Percentiles rank a stretch among this genome's conserved stretches.
These are phyloP conservation scores for Penaeus indicus DNA, from an alignment of 1,140 invertebrate species.

Conservation along the genomic window DNA sequence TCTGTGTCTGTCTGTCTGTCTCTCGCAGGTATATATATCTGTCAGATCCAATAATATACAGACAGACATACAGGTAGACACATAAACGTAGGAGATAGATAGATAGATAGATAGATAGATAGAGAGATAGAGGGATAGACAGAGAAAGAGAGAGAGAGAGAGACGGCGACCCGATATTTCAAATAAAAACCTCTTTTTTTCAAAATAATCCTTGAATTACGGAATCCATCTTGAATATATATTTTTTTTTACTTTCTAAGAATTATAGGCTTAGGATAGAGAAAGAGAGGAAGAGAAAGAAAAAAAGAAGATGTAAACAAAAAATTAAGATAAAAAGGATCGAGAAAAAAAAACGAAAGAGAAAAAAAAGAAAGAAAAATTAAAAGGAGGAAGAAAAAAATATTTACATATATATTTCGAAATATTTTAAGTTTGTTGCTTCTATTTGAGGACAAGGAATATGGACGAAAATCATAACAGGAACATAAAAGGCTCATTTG, in stretches of 20 bases:
- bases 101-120: not conserved
- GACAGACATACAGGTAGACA: not conserved
- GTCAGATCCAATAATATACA: conserved; percentile 9
- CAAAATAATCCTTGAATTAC: no score
- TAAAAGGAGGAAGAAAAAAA: conserved; percentile 23
- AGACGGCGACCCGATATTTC: not conserved
- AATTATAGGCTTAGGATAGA: no score
- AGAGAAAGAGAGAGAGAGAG: not conserved
- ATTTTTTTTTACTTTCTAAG: no score
- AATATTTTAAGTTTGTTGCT: no score
- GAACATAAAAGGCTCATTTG: no score
- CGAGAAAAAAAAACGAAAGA: not conserved
- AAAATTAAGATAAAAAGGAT: not conserved
- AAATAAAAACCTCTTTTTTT: no score
- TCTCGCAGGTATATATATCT: not conserved
- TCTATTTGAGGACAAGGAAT: no score
- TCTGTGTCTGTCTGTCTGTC: not conserved
- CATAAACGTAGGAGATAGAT: not conserved
- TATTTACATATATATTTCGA: no score
- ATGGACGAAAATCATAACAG: no score
- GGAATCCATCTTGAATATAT: no score
- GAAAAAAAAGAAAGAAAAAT: not conserved
- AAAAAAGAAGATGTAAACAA: not conserved
- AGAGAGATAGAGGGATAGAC: not conserved
- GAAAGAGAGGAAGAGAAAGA: not conserved